These are phyloP conservation scores for Drosophila colorata DNA, from an alignment of 2,888 invertebrate species.

Conservation along the genomic window DNA sequence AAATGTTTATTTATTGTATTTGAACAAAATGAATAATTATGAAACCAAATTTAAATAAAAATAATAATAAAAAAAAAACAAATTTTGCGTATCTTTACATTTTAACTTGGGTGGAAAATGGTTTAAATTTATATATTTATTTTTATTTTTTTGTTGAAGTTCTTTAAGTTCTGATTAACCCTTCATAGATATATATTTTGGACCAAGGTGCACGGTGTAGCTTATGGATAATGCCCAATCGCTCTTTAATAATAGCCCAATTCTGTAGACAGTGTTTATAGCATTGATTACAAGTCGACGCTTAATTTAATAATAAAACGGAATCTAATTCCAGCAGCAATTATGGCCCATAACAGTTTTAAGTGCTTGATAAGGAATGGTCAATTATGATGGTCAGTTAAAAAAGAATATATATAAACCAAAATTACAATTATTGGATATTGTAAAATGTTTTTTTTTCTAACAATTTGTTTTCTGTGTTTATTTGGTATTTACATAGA, in stretches of 20 bases:
- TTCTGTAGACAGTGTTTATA: constrained; percentile 50
- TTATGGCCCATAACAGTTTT: constrained; percentile 25
- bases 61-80: constrained; percentile 30
- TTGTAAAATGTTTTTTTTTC: background rate
- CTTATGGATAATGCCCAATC: too few relatives aligned
- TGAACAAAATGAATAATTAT: constrained; percentile 69
- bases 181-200: background rate
- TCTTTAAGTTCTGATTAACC: background rate
- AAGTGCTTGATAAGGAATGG: constrained; percentile 29
- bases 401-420: constrained; percentile 7
- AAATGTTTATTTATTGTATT: constrained; percentile 81
- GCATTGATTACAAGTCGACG: constrained; percentile 30
- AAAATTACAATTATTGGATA: background rate
- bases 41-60: constrained; percentile 75
- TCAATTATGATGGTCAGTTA: constrained; percentile 11
- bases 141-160: background rate
- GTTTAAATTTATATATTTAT: background rate
- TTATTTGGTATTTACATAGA: too few relatives aligned
- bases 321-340: constrained; percentile 37
- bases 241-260: constrained; percentile 39
- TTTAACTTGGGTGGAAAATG: background rate
- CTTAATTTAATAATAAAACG: constrained; percentile 4
- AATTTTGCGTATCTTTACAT: background rate
- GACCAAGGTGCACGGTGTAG: too few relatives aligned
- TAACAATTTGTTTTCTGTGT: too few relatives aligned